Conservation (phyloP, 2,888 invertebrate genomes). For the Ctena decussata region DNA sequence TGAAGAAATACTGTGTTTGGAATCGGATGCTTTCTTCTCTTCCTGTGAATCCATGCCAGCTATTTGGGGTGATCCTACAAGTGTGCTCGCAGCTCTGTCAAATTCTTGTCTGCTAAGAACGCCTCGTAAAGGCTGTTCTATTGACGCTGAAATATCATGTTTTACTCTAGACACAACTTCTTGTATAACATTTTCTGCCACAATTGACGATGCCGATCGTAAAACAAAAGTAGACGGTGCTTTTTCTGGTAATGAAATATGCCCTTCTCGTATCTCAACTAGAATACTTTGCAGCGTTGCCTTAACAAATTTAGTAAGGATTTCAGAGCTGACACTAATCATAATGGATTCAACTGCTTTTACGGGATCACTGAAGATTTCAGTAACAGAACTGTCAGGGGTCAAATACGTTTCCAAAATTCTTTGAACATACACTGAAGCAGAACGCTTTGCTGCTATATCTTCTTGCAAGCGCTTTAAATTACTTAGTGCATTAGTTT, state of each 20-base stretch:
- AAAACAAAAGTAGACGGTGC: slow-evolving; percentile 51
- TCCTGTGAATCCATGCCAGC: not conserved
- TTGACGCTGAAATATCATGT: slow-evolving; percentile 40
- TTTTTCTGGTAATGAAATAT: slow-evolving; percentile 15
- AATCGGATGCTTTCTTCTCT: not conserved
- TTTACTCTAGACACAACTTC: slow-evolving; percentile 55
- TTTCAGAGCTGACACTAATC: slow-evolving; percentile 62
- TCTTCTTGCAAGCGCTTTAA: slow-evolving; percentile 27
- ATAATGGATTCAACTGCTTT: slow-evolving; percentile 63
- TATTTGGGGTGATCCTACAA: slow-evolving; percentile 29
- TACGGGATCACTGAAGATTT: slow-evolving; percentile 52
- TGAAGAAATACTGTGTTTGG: slow-evolving; percentile 32
- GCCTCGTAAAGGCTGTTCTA: slow-evolving; percentile 20
- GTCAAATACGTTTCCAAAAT: slow-evolving; percentile 54
- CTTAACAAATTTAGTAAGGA: slow-evolving; percentile 68
- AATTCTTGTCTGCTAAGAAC: slow-evolving; percentile 44
- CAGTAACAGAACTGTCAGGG: slow-evolving; percentile 13
- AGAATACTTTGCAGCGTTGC: slow-evolving; percentile 65
- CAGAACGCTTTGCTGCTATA: slow-evolving; percentile 28
- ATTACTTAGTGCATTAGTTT: slow-evolving; percentile 45
- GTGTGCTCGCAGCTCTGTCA: slow-evolving; percentile 56
- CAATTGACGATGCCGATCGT: slow-evolving; percentile 54
- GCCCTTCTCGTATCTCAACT: slow-evolving; percentile 57
- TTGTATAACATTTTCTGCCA: slow-evolving; percentile 63
- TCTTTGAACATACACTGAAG: slow-evolving; percentile 44